Conservation (phyloP, 2,888 invertebrate species). For the Branchipolynoe longqiensis region DNA sequence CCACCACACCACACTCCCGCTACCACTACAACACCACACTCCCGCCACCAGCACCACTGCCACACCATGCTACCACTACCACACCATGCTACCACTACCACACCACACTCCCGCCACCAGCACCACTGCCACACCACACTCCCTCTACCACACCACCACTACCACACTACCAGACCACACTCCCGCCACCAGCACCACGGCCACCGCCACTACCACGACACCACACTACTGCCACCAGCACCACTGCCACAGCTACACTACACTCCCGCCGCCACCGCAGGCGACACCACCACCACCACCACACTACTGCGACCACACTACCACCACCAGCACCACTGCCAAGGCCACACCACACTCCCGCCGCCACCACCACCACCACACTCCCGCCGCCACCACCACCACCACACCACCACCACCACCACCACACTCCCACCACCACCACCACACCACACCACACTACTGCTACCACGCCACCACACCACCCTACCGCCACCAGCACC, state of each 20-base stretch:
- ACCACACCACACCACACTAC: no score
- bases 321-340: neutral
- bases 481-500: no score
- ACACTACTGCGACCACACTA: neutral
- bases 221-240: neutral
- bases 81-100: no score
- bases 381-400: neutral
- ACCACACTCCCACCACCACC: neutral
- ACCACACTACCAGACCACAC: conserved; percentile 13
- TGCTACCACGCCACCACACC: no score
- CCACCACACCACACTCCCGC: neutral
- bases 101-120: neutral
- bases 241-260: no score
- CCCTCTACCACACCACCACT: neutral
- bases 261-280: neutral
- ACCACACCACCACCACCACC: neutral
- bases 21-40: neutral
- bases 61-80: neutral
- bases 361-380: conserved; percentile 18
- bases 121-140: neutral
- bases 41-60: neutral
- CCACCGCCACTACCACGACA: neutral
- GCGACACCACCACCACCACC: neutral
- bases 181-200: conserved; percentile 7
- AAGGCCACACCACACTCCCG: neutral